Conservation (phyloP, 2,113 vertebrate genomes). For the Candoia aspera region DNA sequence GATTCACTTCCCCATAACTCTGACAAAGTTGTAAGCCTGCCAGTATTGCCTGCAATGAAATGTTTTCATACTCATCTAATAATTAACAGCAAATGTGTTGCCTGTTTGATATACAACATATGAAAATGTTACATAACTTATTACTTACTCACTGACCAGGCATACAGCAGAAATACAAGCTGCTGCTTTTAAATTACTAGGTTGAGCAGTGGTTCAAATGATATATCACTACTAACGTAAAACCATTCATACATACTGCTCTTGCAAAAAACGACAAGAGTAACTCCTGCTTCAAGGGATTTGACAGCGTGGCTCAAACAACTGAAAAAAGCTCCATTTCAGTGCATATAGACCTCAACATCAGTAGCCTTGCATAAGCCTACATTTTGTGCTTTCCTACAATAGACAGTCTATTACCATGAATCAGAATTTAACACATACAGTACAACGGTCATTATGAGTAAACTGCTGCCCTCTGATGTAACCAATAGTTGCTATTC, state of each 20-base stretch:
- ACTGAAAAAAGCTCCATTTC: not conserved
- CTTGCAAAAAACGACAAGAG: not conserved
- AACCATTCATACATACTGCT: not conserved
- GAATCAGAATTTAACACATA: not conserved
- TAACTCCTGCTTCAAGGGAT: not conserved
- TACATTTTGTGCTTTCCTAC: not conserved
- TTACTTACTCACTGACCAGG: slow-evolving; percentile 22
- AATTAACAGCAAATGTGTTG: not conserved
- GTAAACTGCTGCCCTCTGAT: not conserved
- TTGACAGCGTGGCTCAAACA: not conserved
- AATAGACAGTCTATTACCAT: not conserved
- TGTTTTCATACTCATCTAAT: not conserved
- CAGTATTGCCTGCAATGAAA: not conserved
- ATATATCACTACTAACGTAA: not conserved
- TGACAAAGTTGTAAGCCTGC: not conserved
- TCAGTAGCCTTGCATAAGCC: not conserved
- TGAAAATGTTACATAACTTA: slow-evolving; percentile 12
- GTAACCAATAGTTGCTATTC: not conserved
- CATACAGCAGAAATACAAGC: not conserved
- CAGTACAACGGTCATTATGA: not conserved
- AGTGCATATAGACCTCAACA: not conserved
- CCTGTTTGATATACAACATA: not conserved
- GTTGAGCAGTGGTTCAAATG: slow-evolving; percentile 5
- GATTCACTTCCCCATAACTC: not conserved
- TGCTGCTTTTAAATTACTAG: not conserved